Evolutionary conservation across 2,888 invertebrate genomes (phyloP).

Genomic region (Nomada fabriciana): DNA sequence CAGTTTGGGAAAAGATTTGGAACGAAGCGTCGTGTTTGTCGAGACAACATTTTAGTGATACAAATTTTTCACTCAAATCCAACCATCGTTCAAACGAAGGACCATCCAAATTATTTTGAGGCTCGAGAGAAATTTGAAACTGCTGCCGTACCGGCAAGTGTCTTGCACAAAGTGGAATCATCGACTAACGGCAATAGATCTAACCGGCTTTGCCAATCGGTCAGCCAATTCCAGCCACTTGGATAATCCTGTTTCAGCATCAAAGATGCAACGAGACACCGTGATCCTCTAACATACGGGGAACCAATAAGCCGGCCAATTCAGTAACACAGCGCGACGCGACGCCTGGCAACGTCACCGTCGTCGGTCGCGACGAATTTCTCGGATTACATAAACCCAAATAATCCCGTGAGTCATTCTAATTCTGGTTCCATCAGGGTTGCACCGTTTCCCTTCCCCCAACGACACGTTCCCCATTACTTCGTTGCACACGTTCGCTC

Average conservation of each 20-base stretch:
- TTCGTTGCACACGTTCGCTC: background rate
- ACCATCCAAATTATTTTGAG: too few species aligned
- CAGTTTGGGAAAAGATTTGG: background rate
- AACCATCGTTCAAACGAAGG: too few species aligned
- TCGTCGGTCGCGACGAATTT: conserved; percentile 67
- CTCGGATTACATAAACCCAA: conserved; percentile 76
- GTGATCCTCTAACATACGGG: conserved; percentile 8
- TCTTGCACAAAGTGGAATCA: background rate
- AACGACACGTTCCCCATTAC: conserved; percentile 5
- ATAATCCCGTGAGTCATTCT: conserved; percentile 72
- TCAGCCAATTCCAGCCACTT: background rate
- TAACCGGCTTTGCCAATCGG: background rate
- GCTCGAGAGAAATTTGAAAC: too few species aligned
- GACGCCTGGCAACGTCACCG: conserved; percentile 44
- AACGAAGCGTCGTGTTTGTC: too few species aligned
- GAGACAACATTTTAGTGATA: too few species aligned
- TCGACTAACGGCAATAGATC: background rate
- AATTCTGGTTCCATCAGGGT: conserved; percentile 65
- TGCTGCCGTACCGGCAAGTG: too few species aligned
- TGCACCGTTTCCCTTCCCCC: conserved; percentile 52
- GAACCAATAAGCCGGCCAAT: conserved; percentile 33
- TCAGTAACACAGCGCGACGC: conserved; percentile 37
- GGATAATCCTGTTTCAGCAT: conserved; percentile 24
- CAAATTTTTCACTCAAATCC: too few species aligned
- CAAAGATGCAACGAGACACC: conserved; percentile 62